Percentiles rank a stretch among this genome's conserved stretches.
Evolutionary conservation across 2,797 vertebrate species (phyloP).

Genomic region (Anguilla anguilla): DNA sequence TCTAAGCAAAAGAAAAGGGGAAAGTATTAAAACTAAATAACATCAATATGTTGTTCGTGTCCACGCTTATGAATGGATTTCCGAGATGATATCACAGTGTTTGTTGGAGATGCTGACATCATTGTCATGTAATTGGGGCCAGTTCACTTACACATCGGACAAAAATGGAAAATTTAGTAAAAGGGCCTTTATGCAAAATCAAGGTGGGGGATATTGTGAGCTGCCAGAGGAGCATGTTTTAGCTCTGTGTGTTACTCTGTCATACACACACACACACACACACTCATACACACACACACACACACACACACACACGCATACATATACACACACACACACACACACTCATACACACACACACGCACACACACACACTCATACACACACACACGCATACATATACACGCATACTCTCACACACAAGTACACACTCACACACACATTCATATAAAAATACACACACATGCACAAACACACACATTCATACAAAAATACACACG

Average conservation of each 20-base stretch:
- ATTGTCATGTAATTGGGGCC: constrained; percentile 15
- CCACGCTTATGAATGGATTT: constrained; percentile 32
- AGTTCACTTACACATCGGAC: background rate
- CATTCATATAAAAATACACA: background rate
- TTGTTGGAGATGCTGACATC: constrained; percentile 48
- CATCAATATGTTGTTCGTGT: background rate
- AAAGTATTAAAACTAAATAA: background rate
- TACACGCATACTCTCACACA: background rate
- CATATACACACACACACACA: background rate
- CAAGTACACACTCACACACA: background rate
- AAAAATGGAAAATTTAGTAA: background rate
- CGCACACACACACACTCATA: background rate
- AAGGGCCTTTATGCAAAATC: background rate
- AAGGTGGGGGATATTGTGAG: background rate
- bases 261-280: background rate
- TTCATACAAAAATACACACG: background rate
- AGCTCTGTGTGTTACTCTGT: background rate
- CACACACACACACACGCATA: background rate
- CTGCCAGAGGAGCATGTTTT: background rate
- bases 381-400: background rate
- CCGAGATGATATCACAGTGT: constrained; percentile 60
- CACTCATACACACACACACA: background rate
- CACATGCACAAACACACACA: background rate
- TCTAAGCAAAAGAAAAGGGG: background rate
- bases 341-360: background rate